phyloP scores from a whole-genome alignment of 2,888 invertebrate genomes.

The Ditylenchus weischeri region DNA sequence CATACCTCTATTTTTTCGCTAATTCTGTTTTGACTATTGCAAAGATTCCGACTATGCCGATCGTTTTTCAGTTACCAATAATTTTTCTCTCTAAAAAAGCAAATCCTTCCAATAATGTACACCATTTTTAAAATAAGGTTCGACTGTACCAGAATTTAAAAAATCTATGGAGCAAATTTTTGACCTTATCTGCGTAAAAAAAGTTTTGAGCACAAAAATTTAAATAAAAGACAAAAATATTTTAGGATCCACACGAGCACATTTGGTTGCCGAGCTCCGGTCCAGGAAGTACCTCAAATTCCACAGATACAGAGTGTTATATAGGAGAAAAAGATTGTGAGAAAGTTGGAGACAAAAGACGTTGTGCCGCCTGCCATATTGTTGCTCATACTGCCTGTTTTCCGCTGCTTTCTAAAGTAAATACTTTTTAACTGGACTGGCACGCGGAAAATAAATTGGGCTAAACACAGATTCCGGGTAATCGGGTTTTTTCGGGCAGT shows the following conservation, averaged over 20 bases:
- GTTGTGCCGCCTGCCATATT: slow-evolving; percentile 63
- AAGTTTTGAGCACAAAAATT: slow-evolving; percentile 17
- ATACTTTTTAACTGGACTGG: not conserved
- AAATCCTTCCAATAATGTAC: too few species aligned
- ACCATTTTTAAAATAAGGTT: too few species aligned
- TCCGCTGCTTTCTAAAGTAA: slow-evolving; percentile 60
- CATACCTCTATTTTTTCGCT: too few species aligned
- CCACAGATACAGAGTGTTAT: slow-evolving; percentile 58
- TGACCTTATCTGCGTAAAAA: too few species aligned
- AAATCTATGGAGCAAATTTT: not conserved
- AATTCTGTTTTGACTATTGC: too few species aligned
- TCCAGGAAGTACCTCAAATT: slow-evolving; percentile 43
- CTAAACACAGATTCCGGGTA: too few species aligned
- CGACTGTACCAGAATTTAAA: too few species aligned
- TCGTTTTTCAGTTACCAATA: too few species aligned
- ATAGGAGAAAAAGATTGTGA: slow-evolving; percentile 58
- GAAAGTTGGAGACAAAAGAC: slow-evolving; percentile 61
- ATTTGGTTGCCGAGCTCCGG: slow-evolving; percentile 56
- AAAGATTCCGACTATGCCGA: too few species aligned
- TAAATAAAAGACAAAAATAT: slow-evolving; percentile 8
- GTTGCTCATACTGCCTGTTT: slow-evolving; percentile 63
- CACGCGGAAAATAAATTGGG: too few species aligned
- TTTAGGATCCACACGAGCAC: slow-evolving; percentile 50
- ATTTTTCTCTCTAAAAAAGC: too few species aligned
- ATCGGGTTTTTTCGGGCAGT: too few species aligned